Evolutionary conservation across 1,140 invertebrate species (phyloP).

Genomic region (Cotesia typhae): DNA sequence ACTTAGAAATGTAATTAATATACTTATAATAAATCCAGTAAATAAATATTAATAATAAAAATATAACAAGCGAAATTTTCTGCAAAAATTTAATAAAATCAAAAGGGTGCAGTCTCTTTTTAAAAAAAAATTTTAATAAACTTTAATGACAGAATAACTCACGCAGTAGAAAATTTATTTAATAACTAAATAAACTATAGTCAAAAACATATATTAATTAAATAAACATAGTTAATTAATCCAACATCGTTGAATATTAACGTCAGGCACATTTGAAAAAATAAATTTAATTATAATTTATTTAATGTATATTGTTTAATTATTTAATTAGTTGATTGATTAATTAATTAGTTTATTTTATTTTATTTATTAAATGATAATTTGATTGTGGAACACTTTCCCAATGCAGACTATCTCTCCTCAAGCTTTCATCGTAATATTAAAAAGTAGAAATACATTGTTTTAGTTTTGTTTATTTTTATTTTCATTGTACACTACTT

Average conservation of each 20-base stretch:
- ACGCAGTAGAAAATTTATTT: background rate
- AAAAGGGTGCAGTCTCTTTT: too few relatives aligned
- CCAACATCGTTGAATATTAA: slow-evolving; percentile 9
- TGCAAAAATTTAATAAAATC: too few relatives aligned
- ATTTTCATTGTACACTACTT: slow-evolving; percentile 42
- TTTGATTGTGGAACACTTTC: slow-evolving; percentile 61
- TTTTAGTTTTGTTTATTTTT: slow-evolving; percentile 46
- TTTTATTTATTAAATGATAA: slow-evolving; percentile 43
- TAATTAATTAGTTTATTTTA: background rate
- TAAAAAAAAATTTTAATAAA: too few relatives aligned
- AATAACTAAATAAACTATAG: background rate
- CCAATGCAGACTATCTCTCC: slow-evolving; percentile 52
- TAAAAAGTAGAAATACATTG: slow-evolving; percentile 66
- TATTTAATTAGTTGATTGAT: background rate
- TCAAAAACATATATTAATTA: background rate
- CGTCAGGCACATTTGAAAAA: slow-evolving; percentile 37
- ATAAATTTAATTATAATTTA: slow-evolving; percentile 31
- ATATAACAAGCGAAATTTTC: too few relatives aligned
- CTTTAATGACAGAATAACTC: background rate
- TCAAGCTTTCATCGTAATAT: slow-evolving; percentile 56
- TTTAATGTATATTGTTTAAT: slow-evolving; percentile 12
- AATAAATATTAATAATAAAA: too few relatives aligned
- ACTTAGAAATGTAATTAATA: too few relatives aligned
- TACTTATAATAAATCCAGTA: too few relatives aligned
- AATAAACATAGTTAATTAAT: slow-evolving; percentile 14